Evolutionary conservation across 1,140 invertebrate species (phyloP), one percentile per base, ranked within the genome.

Genomic region (Pentalonia nigronervosa): DNA sequence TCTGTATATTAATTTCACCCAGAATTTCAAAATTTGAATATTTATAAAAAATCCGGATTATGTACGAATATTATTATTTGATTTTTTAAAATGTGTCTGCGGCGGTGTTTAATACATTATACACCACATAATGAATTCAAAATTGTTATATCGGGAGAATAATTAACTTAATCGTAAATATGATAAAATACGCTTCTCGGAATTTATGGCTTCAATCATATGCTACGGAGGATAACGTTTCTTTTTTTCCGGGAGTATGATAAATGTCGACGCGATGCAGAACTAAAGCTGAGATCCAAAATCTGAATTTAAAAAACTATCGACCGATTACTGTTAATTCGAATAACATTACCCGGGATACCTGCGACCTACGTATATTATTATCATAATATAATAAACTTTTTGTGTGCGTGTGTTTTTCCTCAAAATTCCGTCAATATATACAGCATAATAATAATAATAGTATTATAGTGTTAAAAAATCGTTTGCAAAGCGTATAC

Each of bases 91-190:
- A 84, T 41, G 3, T 76, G n/a, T n/a, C 14, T 41, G 81, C 23
- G 34, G 36, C 21, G 34, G 25, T 60, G 9, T n/a, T 7, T 41
- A 41, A 4, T 41, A 41, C 41, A 41, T 4, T 41, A 76, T 76
- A 76, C 30, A 76, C 14, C 17, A n/a, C 60, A 76, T 76, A 17
- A 17, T n/a, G 60, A 76, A 53, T n/a, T 76, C 17, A 17, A 76
- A 76, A 76, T n/a, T 76, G 14, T n/a, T n/a, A n/a, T 76, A 76
- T 76, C n/a, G 14, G n/a, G 21, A 41, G 25, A 84, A 84, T 84
- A 48, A 76, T 76, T 76, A 67, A 67, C n/a, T 76, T n/a, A 76
- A 48, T 87, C 84, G 45, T 87, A n/a, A 76, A 76, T 76, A 87
- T 30, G 84, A 87, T 87, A 87, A 76, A 87, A 87, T 30, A 47